Conservation (phyloP, 2,797 vertebrate species). For the Leptodactylus fallax region DNA sequence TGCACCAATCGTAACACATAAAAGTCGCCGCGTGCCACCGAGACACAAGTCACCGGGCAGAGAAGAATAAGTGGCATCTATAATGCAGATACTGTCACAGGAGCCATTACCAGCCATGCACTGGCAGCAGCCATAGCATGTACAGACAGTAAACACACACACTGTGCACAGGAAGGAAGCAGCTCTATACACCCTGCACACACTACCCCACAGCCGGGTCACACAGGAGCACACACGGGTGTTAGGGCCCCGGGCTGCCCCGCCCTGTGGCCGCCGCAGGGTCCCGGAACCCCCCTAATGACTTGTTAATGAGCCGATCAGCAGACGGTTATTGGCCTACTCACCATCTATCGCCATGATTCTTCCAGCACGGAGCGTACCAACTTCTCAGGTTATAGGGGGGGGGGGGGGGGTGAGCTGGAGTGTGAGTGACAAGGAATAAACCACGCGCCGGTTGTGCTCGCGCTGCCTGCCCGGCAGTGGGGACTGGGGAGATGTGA, state of each 20-base stretch:
- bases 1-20: too few species aligned
- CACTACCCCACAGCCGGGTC: neutral
- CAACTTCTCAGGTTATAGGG: constrained; percentile 75
- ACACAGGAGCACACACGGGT: neutral
- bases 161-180: neutral
- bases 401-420: constrained; percentile 56
- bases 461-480: neutral
- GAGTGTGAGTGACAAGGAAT: constrained; percentile 66
- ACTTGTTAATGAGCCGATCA: constrained; percentile 70
- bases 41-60: neutral
- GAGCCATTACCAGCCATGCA: too few species aligned
- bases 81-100: neutral
- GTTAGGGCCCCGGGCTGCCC: neutral
- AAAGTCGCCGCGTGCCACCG: neutral
- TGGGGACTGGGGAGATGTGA: neutral
- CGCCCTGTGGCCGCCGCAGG: neutral
- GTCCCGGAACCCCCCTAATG: constrained; percentile 49
- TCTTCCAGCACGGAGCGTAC: constrained; percentile 85
- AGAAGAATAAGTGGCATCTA: neutral
- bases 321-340: constrained; percentile 83
- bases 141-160: neutral
- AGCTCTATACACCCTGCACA: too few species aligned
- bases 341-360: constrained; percentile 98
- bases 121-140: neutral
- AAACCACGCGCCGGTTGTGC: constrained; percentile 32